A percentile compares a stretch with the other conserved stretches of the same genome.
Evolutionary conservation across 2,113 vertebrate species (phyloP).

Genomic region (Cottus gobio): DNA sequence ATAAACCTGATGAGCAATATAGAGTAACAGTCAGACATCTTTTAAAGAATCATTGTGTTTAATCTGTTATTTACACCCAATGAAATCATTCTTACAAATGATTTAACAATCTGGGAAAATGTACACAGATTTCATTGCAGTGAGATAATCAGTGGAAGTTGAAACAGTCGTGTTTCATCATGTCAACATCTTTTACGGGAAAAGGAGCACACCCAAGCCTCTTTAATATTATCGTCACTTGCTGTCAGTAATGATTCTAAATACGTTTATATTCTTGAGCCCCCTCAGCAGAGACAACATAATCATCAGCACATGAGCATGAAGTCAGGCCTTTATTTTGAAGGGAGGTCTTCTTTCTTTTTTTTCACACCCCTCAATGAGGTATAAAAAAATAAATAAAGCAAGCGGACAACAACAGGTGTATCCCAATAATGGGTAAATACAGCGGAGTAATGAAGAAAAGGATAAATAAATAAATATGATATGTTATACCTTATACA

Average conservation of each 20-base stretch:
- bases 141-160: background rate
- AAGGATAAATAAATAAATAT: background rate
- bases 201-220: background rate
- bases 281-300: background rate
- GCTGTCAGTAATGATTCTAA: slow-evolving; percentile 7
- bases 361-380: background rate
- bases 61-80: background rate
- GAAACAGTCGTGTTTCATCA: background rate
- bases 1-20: slow-evolving; percentile 1
- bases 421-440: background rate
- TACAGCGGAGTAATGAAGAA: background rate
- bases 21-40: background rate
- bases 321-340: background rate
- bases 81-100: background rate
- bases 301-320: slow-evolving; percentile 4
- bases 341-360: background rate
- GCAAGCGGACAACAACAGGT: too few species aligned
- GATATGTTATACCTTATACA: background rate
- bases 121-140: slow-evolving; percentile 8
- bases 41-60: background rate
- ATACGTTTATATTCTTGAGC: slow-evolving; percentile 2
- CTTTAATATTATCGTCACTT: background rate
- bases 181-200: background rate
- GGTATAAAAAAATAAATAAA: background rate
- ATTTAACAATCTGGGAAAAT: slow-evolving; percentile 10